These are phyloP conservation scores for Sparidentex hasta DNA, from an alignment of 2,797 vertebrate genomes.

Conservation along the genomic window DNA sequence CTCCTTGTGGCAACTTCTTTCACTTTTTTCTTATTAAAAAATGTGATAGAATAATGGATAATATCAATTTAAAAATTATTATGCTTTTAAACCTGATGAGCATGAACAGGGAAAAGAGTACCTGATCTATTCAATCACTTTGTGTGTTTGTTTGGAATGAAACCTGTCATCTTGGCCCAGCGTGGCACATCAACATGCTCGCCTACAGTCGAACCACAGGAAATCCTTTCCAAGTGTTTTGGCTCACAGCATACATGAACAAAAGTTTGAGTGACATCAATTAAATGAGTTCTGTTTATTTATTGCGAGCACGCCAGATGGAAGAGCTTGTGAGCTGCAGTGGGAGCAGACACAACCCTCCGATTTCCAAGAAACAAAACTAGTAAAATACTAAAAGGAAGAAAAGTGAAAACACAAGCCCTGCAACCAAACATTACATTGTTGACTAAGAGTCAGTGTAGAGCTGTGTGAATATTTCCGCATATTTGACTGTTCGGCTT, in stretches of 20 bases:
- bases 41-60: neutral
- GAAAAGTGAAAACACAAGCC: conserved; percentile 29
- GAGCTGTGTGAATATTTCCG: conserved; percentile 49
- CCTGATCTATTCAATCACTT: neutral
- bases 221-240: conserved; percentile 2
- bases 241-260: conserved; percentile 1
- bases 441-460: conserved; percentile 19
- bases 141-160: conserved; percentile 1
- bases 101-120: neutral
- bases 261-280: neutral
- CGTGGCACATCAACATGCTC: neutral
- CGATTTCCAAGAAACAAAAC: conserved; percentile 20
- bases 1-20: neutral
- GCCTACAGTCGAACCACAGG: neutral
- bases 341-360: neutral
- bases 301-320: neutral
- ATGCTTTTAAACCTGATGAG: neutral
- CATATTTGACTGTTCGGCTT: conserved; percentile 27
- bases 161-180: neutral
- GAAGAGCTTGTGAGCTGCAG: neutral
- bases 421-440: conserved; percentile 33
- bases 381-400: neutral
- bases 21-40: neutral
- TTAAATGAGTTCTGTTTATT: conserved; percentile 9
- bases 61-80: neutral